Base-by-base conservation (phyloP, 2,113 vertebrate species). In the Microcebus tavaratra region DNA sequence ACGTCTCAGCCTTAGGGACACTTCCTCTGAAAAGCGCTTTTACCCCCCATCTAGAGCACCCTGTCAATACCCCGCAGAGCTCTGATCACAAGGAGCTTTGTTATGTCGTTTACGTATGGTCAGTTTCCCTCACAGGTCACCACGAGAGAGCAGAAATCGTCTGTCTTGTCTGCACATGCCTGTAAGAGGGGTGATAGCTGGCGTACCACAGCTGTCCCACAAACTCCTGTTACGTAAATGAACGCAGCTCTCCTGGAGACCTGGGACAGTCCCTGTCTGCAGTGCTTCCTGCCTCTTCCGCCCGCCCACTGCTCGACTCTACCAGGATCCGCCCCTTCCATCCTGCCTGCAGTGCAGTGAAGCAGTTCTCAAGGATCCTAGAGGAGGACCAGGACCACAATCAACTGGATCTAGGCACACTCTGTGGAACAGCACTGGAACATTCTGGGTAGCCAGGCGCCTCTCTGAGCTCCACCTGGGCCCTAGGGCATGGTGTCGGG, bases 121-220 rank as follows among this genome's bases (percentile, higher is more conserved):
- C 63, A 15, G 70, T 53, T 61, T 55, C 50, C 45, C 50, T 29
- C 48, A 4, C 6, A 20, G 75, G 34, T 45, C 81, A 55, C 34
- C 34, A 6, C 0, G 4, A 4, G 11, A 91, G n/a, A 20, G 18
- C 27, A 45, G 59, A 61, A 70, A 34, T 14, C 6, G 0, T 14
- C 17, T 8, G n/a, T 48, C 42, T 72, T 27, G 13, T 36, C n/a
- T 5, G 2, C 8, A 1, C 12, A 8, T 5, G 12, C 6, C 55
- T 8, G 5, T 4, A 23, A 6, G 34, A 88, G 8, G 21, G 7
- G 1, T 7, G 27, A 21, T 2, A 6, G 11, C 18, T 8, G 8
- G 53, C 15, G 25, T 3, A 12, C 5, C 14, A 13, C 1, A 5
- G 3, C 34, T 2, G 7, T n/a, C 48, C 59, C 6, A 48, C 6